phyloP scores from a whole-genome alignment of 1,140 invertebrate genomes.

The Cotesia vestalis region DNA sequence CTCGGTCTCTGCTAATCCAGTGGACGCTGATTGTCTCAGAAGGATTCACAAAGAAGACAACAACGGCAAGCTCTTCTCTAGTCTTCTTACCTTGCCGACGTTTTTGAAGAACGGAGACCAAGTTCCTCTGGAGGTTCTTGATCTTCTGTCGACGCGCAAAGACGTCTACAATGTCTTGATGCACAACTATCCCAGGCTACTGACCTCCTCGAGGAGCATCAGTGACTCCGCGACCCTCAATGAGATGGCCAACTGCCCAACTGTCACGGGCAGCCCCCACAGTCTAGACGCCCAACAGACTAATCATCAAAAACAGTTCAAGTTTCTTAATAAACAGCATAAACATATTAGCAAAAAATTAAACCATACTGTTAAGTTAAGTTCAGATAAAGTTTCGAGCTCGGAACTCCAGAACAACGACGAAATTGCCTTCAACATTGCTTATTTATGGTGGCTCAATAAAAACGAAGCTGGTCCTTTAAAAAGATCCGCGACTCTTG shows the following conservation, averaged over 20 bases:
- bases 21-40: slow-evolving; percentile 53
- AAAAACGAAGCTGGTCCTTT: slow-evolving; percentile 57
- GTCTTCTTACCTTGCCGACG: slow-evolving; percentile 83
- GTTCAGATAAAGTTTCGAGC: background rate
- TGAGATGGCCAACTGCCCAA: slow-evolving; percentile 47
- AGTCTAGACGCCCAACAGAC: slow-evolving; percentile 15
- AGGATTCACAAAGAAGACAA: slow-evolving; percentile 49
- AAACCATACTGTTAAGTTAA: background rate
- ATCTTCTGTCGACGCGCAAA: slow-evolving; percentile 75
- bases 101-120: slow-evolving; percentile 81
- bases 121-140: slow-evolving; percentile 77
- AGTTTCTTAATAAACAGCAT: background rate
- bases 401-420: slow-evolving; percentile 22
- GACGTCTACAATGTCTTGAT: slow-evolving; percentile 76
- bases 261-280: slow-evolving; percentile 27
- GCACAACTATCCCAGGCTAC: slow-evolving; percentile 78
- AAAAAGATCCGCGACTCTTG: slow-evolving; percentile 59
- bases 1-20: slow-evolving; percentile 56
- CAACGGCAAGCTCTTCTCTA: slow-evolving; percentile 73
- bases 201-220: slow-evolving; percentile 76
- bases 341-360: slow-evolving; percentile 2
- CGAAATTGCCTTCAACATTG: slow-evolving; percentile 56
- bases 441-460: slow-evolving; percentile 69
- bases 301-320: slow-evolving; percentile 44
- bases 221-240: slow-evolving; percentile 71